Base-by-base conservation (phyloP, 2,113 vertebrate genomes). In the Hippoglossus stenolepis region DNA sequence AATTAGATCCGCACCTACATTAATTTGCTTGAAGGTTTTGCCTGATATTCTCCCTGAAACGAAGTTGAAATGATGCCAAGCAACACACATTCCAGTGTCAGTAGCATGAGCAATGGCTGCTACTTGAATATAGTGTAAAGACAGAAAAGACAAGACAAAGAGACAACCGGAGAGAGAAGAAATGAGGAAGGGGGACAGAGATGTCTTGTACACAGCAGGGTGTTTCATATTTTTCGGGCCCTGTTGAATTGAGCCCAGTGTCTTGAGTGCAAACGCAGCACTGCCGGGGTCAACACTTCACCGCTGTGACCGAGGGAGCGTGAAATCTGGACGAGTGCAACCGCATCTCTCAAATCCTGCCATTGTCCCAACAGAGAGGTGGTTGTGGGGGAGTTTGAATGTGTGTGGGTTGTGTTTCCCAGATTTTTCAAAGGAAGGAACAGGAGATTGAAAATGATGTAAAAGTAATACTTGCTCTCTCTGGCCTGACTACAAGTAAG, bases 311-410 rank as follows among this genome's bases (percentile, higher is more conserved):
- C 23, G 58, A 73, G 31, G 77, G 75, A 87, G 85, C 71, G 58
- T 88, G 75, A 91, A 91, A 89, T 82, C 73, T 76, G 84, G 65
- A 86, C 65, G 62, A 84, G 85, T 77, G 70, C 74, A 82, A 77
- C 72, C 66, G 31, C 70, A 78, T 76, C 79, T 73, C 67, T 69
- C 73, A 76, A 82, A 82, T 79, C 84, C 84, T 71, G 76, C 75
- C 86, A 51, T 85, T 87, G 86, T 85, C 63, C 83, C 84, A 83
- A 83, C 71, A 83, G 54, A 86, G 79, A 40, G 43, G 47, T 69
- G 63, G 61, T 28, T 62, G 62, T 56, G 54, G 20, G 35, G 40
- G 54, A 3, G 21, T 13, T 10, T 24, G 54, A n/a, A 38, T 77
- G 62, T 62, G 66, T 62, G 65, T 53, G 47, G 17, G 13, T 24